Conservation (phyloP, 2,797 vertebrate genomes). For the Helarctos malayanus region DNA sequence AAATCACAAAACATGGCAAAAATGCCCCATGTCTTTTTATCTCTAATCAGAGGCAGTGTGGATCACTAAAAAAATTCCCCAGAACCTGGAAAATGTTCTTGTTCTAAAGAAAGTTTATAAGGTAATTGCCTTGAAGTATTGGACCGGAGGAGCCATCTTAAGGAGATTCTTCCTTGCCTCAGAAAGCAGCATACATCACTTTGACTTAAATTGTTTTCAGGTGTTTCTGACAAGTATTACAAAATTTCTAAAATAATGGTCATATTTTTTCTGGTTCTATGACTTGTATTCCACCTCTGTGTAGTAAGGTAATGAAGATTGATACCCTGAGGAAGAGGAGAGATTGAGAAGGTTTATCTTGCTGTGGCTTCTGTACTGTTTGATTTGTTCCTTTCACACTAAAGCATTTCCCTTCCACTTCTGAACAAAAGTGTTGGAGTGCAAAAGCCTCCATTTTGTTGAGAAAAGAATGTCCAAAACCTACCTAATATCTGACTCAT, state of each 20-base stretch:
- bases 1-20: background rate
- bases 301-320: background rate
- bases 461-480: background rate
- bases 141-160: background rate
- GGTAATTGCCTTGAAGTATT: background rate
- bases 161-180: background rate
- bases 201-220: constrained; percentile 12
- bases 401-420: background rate
- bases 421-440: background rate
- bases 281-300: background rate
- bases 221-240: constrained; percentile 51
- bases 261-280: background rate
- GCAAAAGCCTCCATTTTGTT: background rate
- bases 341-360: background rate
- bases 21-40: background rate
- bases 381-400: background rate
- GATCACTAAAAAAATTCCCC: background rate
- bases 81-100: background rate
- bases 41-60: background rate
- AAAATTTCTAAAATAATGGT: constrained; percentile 12
- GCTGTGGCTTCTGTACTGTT: background rate
- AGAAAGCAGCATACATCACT: background rate
- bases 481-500: background rate
- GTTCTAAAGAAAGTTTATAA: background rate
- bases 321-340: background rate